A percentile compares a stretch with the other conserved stretches of the same genome.
Conservation (phyloP, 2,888 invertebrate species). For the Aspidiotus destructor region DNA sequence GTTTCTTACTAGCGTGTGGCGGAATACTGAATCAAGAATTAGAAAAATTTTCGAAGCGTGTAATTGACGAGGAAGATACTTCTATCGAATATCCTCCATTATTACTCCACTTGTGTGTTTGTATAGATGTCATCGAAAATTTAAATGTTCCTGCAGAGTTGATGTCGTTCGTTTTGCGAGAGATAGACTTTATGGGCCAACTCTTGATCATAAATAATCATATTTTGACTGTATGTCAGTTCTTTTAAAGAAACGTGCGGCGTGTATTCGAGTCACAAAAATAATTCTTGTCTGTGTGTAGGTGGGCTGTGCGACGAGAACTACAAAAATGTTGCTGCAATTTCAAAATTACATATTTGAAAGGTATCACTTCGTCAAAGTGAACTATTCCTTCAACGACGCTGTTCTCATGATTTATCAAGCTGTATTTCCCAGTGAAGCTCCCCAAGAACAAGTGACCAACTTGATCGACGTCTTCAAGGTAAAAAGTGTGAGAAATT, state of each 20-base stretch:
- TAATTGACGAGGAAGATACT: constrained; percentile 7
- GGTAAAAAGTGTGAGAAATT: not conserved
- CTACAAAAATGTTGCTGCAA: constrained; percentile 24
- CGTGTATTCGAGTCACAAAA: not conserved
- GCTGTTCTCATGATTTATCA: constrained; percentile 20
- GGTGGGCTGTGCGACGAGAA: constrained; percentile 13
- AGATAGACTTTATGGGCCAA: constrained; percentile 21
- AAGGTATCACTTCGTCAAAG: constrained; percentile 18
- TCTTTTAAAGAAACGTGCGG: not conserved
- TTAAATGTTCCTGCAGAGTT: constrained; percentile 9
- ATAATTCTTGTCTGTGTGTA: not conserved
- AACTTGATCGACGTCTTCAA: not conserved
- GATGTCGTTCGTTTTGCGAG: constrained; percentile 15
- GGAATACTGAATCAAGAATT: constrained; percentile 13
- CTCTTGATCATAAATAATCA: constrained; percentile 11
- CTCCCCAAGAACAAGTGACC: not conserved
- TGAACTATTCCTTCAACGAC: constrained; percentile 11
- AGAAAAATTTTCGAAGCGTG: constrained; percentile 6
- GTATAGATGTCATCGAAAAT: constrained; percentile 10
- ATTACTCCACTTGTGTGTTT: constrained; percentile 20
- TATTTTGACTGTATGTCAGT: constrained; percentile 8
- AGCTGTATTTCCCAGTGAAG: constrained; percentile 19
- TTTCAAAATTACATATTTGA: constrained; percentile 29
- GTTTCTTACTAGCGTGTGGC: constrained; percentile 17
- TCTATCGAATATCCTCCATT: constrained; percentile 21